Conservation (phyloP, 2,113 vertebrate species). For the Origma solitaria region DNA sequence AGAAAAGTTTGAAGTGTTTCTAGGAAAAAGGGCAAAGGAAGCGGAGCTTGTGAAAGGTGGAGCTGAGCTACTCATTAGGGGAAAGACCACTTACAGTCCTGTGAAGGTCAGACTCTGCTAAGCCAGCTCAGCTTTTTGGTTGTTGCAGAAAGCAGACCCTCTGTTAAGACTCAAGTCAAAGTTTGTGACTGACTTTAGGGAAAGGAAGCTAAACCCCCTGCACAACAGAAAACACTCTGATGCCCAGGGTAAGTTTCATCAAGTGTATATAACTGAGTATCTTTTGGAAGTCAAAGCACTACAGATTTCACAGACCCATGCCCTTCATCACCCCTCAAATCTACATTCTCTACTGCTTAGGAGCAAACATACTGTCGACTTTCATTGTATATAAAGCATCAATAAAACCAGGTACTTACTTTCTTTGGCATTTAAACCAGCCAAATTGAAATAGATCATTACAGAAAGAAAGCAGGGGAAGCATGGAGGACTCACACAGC, state of each 20-base stretch:
- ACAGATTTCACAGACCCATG: not conserved
- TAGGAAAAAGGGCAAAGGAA: not conserved
- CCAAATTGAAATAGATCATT: not conserved
- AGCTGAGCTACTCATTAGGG: not conserved
- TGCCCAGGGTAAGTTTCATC: not conserved
- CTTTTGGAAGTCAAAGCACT: not conserved
- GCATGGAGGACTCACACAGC: not conserved
- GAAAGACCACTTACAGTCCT: not conserved
- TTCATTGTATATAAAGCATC: not conserved
- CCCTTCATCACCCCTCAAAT: not conserved
- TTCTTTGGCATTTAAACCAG: not conserved
- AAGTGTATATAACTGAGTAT: rapidly evolving
- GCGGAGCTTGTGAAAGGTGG: not conserved
- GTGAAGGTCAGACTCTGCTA: not conserved
- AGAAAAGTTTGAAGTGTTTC: not conserved
- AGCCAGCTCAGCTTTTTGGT: not conserved
- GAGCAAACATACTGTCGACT: not conserved
- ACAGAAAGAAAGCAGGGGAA: not conserved
- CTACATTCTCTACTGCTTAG: not conserved
- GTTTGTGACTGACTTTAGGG: not conserved
- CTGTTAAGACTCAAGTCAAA: not conserved
- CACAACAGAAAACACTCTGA: not conserved
- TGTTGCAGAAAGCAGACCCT: not conserved
- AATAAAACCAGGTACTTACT: not conserved
- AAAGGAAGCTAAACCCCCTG: not conserved